Evolutionary conservation across 2,797 vertebrate species (phyloP).

Genomic region (Phoxinus dragarum): DNA sequence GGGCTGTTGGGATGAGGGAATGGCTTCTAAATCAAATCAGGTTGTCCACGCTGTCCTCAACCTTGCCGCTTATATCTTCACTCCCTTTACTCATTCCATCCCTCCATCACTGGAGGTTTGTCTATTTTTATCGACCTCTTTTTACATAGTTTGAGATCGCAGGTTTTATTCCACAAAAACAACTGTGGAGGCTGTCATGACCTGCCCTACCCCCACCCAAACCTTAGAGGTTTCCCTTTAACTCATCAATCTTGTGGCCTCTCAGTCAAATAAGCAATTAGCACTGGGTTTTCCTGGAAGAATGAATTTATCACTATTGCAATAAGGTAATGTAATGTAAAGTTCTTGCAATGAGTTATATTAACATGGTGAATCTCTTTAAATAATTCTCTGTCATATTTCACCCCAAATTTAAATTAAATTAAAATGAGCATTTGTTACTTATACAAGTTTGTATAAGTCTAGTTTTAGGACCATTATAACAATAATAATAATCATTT

Average conservation of each 20-base stretch:
- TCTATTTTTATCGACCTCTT: slow-evolving; percentile 44
- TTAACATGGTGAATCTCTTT: neutral
- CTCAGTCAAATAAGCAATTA: slow-evolving; percentile 30
- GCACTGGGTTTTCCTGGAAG: slow-evolving; percentile 1
- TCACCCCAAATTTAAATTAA: neutral
- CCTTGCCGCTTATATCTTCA: slow-evolving; percentile 50
- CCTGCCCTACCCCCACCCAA: slow-evolving; percentile 39
- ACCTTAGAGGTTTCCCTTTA: slow-evolving; percentile 44
- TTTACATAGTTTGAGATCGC: slow-evolving; percentile 11
- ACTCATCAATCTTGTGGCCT: slow-evolving; percentile 33
- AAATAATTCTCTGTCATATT: neutral
- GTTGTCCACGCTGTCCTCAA: slow-evolving; percentile 67
- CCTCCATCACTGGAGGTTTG: slow-evolving; percentile 9
- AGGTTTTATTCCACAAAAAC: slow-evolving; percentile 44
- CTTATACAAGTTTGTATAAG: neutral
- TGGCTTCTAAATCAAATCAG: slow-evolving; percentile 69
- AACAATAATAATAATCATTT: too few species aligned
- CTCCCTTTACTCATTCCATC: slow-evolving; percentile 37
- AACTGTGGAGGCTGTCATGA: slow-evolving; percentile 44
- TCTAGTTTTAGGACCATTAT: neutral
- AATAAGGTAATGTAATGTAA: neutral
- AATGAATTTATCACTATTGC: neutral
- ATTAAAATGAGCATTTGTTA: neutral
- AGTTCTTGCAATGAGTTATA: neutral
- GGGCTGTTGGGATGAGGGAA: slow-evolving; percentile 74